phyloP scores from a whole-genome alignment of 2,113 vertebrate genomes.

The Cavia aperea region DNA sequence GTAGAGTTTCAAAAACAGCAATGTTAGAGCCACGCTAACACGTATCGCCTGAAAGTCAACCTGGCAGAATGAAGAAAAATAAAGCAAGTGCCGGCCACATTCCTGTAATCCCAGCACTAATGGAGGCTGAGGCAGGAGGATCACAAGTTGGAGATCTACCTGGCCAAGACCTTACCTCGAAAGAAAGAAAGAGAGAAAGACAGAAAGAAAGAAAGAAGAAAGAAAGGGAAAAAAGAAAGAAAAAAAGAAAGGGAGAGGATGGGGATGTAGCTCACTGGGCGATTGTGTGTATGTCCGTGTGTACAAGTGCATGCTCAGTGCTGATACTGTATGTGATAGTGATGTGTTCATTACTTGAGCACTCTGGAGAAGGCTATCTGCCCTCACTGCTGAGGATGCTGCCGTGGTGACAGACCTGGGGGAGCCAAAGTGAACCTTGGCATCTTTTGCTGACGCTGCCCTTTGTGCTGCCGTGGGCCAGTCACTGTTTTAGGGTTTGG shows the following conservation, averaged over 20 bases:
- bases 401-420: neutral
- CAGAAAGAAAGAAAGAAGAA: no score
- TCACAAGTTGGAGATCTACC: no score
- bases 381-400: neutral
- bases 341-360: neutral
- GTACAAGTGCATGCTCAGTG: fast-evolving
- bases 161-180: neutral
- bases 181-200: no score
- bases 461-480: neutral
- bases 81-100: neutral
- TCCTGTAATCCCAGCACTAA: no score
- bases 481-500: neutral
- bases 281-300: neutral
- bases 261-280: neutral
- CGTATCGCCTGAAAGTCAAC: neutral
- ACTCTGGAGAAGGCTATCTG: neutral
- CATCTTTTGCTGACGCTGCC: neutral
- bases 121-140: no score
- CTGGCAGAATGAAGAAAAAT: neutral
- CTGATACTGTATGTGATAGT: neutral
- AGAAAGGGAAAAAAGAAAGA: neutral
- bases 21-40: neutral
- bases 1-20: neutral
- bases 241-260: neutral
- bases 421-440: neutral